These are phyloP conservation scores for Holothuria leucospilota DNA, from an alignment of 53 echinoderm and acorn worm genomes.

Conservation along the genomic window DNA sequence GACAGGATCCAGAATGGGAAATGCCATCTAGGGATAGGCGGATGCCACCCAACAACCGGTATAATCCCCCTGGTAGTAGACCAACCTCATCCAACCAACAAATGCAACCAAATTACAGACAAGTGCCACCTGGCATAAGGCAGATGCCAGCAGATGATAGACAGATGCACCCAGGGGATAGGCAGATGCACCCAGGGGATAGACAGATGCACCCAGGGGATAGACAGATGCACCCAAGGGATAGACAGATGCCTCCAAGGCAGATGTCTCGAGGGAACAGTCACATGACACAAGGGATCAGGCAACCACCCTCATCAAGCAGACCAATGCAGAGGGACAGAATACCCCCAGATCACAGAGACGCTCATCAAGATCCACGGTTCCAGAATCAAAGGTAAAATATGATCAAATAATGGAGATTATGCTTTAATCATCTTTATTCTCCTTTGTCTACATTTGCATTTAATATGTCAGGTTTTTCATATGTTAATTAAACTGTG, in stretches of 20 bases:
- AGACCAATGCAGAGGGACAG: conserved; percentile 1
- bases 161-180: conserved; percentile 30
- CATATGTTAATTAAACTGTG: no score
- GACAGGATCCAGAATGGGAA: conserved; percentile 38
- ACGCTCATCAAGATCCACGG: conserved; percentile 47
- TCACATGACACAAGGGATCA: conserved; percentile 19
- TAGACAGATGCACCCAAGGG: conserved; percentile 17
- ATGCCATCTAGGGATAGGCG: conserved; percentile 61
- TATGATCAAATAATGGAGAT: neutral
- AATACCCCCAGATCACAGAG: conserved; percentile 10
- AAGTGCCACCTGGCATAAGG: conserved; percentile 23
- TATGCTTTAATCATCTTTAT: neutral
- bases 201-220: conserved; percentile 31
- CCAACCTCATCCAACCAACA: conserved; percentile 7
- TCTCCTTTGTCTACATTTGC: no score
- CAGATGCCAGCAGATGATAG: neutral
- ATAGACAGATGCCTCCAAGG: conserved; percentile 20
- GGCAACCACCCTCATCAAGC: conserved; percentile 59
- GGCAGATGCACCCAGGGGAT: conserved; percentile 59
- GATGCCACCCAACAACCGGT: conserved; percentile 15
- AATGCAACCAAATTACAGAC: conserved; percentile 23
- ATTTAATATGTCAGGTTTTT: no score
- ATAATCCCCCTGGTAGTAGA: conserved; percentile 10
- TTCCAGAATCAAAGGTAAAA: conserved; percentile 53
- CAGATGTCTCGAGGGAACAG: conserved; percentile 57